Percentiles rank a stretch among this genome's conserved stretches.
These are phyloP conservation scores for Pandemis corylana DNA, from an alignment of 2,888 invertebrate species.

Conservation along the genomic window DNA sequence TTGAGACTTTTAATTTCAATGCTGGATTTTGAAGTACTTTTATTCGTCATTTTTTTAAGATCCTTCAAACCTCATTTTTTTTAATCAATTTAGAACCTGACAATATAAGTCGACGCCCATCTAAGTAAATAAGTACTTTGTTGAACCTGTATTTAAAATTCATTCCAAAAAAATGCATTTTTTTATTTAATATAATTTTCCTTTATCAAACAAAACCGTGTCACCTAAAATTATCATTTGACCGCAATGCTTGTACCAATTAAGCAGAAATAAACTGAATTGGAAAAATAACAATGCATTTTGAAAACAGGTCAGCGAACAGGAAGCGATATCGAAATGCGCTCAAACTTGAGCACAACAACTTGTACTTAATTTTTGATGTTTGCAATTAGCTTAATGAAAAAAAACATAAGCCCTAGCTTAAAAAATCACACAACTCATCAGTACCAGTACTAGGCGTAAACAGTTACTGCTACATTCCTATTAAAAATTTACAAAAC, in stretches of 20 bases:
- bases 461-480: too few relatives aligned
- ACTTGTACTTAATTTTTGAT: slow-evolving; percentile 12
- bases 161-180: not conserved
- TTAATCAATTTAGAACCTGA: too few relatives aligned
- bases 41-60: too few relatives aligned
- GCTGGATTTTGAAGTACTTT: too few relatives aligned
- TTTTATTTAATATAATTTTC: slow-evolving; percentile 3
- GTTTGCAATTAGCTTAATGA: not conserved
- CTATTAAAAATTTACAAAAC: too few relatives aligned
- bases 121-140: too few relatives aligned
- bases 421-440: not conserved
- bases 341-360: slow-evolving; percentile 20
- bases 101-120: too few relatives aligned
- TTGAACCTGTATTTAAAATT: not conserved
- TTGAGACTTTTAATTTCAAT: too few relatives aligned
- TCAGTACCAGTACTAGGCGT: too few relatives aligned
- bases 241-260: slow-evolving; percentile 32
- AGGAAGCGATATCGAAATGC: slow-evolving; percentile 56
- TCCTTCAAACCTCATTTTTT: too few relatives aligned
- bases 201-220: slow-evolving; percentile 28
- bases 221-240: slow-evolving; percentile 31
- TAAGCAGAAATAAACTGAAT: slow-evolving; percentile 32
- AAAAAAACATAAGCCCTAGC: not conserved
- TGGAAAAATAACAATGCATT: slow-evolving; percentile 40
- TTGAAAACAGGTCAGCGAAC: slow-evolving; percentile 59